Evolutionary conservation across 2,888 invertebrate genomes (phyloP).

Genomic region (Timema cristinae): DNA sequence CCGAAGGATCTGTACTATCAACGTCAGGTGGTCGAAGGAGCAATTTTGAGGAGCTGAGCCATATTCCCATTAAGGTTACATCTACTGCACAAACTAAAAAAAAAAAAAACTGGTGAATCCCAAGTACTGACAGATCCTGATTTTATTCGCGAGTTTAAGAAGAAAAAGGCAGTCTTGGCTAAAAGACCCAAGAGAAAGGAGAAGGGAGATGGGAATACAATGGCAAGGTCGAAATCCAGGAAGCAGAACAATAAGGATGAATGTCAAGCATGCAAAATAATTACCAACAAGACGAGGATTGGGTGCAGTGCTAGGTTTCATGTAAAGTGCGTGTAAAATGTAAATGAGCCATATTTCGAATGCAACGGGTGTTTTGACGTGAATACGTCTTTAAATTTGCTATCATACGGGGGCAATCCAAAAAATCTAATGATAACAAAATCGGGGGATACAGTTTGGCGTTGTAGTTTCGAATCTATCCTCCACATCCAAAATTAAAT

Average conservation of each 20-base stretch:
- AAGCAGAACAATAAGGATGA: neutral
- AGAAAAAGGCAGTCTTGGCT: neutral
- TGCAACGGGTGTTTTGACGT: neutral
- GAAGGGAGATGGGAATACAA: too few species aligned
- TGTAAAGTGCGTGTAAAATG: neutral
- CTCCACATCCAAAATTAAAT: too few species aligned
- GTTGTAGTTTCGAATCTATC: too few species aligned
- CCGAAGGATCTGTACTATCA: neutral
- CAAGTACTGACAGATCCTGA: neutral
- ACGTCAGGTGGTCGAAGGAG: neutral
- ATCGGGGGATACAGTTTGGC: too few species aligned
- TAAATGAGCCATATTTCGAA: conserved; percentile 4
- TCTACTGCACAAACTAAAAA: neutral
- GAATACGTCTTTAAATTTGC: too few species aligned
- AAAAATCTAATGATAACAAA: too few species aligned
- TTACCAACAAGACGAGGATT: conserved; percentile 1
- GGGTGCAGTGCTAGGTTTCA: neutral
- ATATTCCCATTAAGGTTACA: conserved; percentile 4
- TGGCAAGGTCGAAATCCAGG: neutral
- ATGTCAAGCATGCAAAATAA: conserved; percentile 5
- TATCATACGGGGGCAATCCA: too few species aligned
- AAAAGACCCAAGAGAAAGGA: neutral
- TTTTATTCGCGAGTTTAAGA: conserved; percentile 1
- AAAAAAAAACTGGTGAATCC: neutral
- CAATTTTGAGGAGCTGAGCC: conserved; percentile 13